Evolutionary conservation across 2,797 vertebrate species (phyloP).

Genomic region (Tokudaia muenninki): DNA sequence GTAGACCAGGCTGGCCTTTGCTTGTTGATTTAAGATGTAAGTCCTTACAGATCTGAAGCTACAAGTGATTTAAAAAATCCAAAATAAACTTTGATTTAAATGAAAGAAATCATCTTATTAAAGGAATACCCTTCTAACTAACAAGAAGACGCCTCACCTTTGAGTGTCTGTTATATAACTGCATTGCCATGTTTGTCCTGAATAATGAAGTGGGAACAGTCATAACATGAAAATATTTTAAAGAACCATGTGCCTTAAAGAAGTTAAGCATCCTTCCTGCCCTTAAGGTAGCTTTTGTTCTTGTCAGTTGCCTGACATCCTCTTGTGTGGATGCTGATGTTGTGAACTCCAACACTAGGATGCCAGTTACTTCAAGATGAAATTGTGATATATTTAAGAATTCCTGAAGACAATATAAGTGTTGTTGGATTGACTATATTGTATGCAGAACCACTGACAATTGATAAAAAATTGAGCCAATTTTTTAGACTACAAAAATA

Average conservation of each 20-base stretch:
- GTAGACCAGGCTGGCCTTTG: background rate
- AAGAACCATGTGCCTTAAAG: constrained; percentile 18
- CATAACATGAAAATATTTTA: constrained; percentile 8
- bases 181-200: background rate
- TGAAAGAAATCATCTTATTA: constrained; percentile 13
- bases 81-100: constrained; percentile 60
- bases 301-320: background rate
- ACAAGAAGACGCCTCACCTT: background rate
- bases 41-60: background rate
- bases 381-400: constrained; percentile 9
- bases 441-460: background rate
- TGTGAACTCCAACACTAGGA: background rate
- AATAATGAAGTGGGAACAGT: background rate
- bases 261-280: background rate
- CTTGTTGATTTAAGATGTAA: constrained; percentile 19
- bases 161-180: background rate
- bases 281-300: background rate
- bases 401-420: constrained; percentile 35
- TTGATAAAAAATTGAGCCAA: constrained; percentile 21
- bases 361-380: background rate
- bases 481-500: constrained; percentile 41
- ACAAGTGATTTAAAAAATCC: constrained; percentile 7
- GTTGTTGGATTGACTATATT: background rate
- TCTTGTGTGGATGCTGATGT: background rate
- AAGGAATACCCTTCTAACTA: constrained; percentile 42